These are phyloP conservation scores for Typhlomys cinereus DNA, from an alignment of 2,113 vertebrate species.

Conservation along the genomic window DNA sequence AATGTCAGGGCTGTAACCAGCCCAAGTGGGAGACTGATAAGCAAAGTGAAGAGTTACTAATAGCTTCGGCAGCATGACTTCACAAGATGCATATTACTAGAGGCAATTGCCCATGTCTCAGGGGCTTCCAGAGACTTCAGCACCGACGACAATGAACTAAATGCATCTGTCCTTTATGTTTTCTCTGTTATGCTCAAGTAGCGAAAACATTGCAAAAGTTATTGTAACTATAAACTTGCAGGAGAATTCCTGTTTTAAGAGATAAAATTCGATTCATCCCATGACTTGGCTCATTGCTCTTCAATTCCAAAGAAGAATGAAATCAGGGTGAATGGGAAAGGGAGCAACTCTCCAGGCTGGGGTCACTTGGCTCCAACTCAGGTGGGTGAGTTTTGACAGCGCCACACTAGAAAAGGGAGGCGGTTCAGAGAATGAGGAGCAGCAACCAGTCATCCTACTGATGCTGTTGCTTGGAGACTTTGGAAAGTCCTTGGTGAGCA, in stretches of 20 bases:
- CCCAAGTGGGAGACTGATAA: slow-evolving; percentile 49
- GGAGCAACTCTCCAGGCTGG: neutral
- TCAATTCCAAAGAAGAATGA: slow-evolving; percentile 47
- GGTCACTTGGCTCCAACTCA: neutral
- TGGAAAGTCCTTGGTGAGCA: slow-evolving; percentile 1
- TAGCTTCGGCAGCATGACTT: slow-evolving; percentile 39
- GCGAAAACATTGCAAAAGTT: slow-evolving; percentile 69
- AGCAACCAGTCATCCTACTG: neutral
- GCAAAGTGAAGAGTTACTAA: slow-evolving; percentile 56
- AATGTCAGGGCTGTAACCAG: slow-evolving; percentile 28
- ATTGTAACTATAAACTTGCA: slow-evolving; percentile 69
- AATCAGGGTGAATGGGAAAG: neutral
- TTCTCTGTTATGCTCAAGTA: slow-evolving; percentile 54
- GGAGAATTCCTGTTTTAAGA: slow-evolving; percentile 40
- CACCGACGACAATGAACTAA: slow-evolving; percentile 48
- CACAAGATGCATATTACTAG: slow-evolving; percentile 13
- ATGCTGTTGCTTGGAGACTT: neutral
- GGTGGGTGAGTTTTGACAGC: neutral
- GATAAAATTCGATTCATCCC: slow-evolving; percentile 46
- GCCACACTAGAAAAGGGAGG: neutral
- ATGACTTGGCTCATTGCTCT: slow-evolving; percentile 48
- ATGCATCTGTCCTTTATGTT: slow-evolving; percentile 55
- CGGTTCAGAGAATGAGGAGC: neutral
- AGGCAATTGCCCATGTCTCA: slow-evolving; percentile 14
- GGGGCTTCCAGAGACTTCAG: neutral